A percentile compares a stretch with the other conserved stretches of the same genome.
Evolutionary conservation across 2,888 invertebrate species (phyloP).

Genomic region (Chorisops tibialis): DNA sequence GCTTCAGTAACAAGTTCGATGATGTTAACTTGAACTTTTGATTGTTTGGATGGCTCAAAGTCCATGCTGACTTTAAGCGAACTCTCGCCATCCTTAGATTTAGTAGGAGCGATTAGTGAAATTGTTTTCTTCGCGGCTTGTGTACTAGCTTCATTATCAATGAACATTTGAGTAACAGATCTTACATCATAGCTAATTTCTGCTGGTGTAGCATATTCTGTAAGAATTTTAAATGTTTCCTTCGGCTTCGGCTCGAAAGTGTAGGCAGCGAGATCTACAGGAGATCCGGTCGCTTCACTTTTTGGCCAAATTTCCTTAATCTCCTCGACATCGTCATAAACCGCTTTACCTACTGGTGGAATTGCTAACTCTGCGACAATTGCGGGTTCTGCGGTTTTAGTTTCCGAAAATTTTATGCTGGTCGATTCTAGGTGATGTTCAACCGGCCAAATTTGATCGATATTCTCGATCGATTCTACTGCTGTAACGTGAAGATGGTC

Average conservation of each 20-base stretch:
- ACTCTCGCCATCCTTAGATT: constrained; percentile 47
- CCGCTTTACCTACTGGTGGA: constrained; percentile 20
- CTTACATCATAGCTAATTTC: constrained; percentile 32
- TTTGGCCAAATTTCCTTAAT: constrained; percentile 45
- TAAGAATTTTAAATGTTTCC: background rate
- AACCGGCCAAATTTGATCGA: constrained; percentile 49
- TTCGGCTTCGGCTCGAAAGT: constrained; percentile 39
- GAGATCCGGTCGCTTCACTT: constrained; percentile 45
- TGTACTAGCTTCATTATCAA: constrained; percentile 44
- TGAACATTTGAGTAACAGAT: constrained; percentile 46
- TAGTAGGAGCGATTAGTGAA: constrained; percentile 49
- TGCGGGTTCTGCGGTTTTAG: constrained; percentile 34
- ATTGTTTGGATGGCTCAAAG: constrained; percentile 30
- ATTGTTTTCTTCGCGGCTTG: constrained; percentile 36
- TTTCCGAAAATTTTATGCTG: constrained; percentile 26
- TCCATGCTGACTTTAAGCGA: constrained; percentile 43
- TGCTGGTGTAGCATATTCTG: background rate
- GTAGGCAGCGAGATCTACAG: constrained; percentile 43
- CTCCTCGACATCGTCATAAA: constrained; percentile 32
- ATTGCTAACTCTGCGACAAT: constrained; percentile 28
- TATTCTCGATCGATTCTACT: constrained; percentile 34
- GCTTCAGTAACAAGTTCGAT: constrained; percentile 39
- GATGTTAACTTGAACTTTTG: constrained; percentile 48
- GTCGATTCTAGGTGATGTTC: constrained; percentile 44
- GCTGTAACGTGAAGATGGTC: constrained; percentile 20